These are phyloP conservation scores for Zaprionus vittiger DNA, from an alignment of 1,140 invertebrate species.

Conservation along the genomic window DNA sequence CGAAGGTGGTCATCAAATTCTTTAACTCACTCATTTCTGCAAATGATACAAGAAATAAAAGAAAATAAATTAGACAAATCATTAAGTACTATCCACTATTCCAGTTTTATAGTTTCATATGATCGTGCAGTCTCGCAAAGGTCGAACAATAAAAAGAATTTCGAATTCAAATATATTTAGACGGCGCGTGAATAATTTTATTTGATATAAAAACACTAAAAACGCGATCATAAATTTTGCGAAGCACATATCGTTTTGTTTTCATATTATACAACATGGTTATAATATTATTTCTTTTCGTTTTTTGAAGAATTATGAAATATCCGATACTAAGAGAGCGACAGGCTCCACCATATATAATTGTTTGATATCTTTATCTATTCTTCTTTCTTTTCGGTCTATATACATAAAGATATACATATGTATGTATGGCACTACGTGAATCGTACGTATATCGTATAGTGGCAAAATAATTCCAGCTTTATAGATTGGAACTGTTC, in stretches of 20 bases:
- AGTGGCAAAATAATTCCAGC: slow-evolving; percentile 67
- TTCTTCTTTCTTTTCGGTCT: slow-evolving; percentile 5
- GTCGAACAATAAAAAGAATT: slow-evolving; percentile 44
- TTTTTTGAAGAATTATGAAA: slow-evolving; percentile 41
- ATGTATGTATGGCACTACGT: neutral
- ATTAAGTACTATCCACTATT: neutral
- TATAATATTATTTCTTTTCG: neutral
- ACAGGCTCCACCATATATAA: slow-evolving; percentile 29
- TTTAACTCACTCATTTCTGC: slow-evolving; percentile 75
- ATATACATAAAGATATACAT: slow-evolving; percentile 13
- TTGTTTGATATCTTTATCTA: slow-evolving; percentile 51
- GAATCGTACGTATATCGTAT: slow-evolving; percentile 28
- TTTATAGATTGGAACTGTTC: slow-evolving; percentile 76
- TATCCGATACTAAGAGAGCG: slow-evolving; percentile 20
- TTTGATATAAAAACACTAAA: slow-evolving; percentile 61
- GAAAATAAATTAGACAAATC: slow-evolving; percentile 24
- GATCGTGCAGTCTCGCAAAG: slow-evolving; percentile 22
- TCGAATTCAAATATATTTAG: slow-evolving; percentile 28
- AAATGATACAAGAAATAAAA: slow-evolving; percentile 19
- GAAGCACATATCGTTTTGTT: slow-evolving; percentile 73
- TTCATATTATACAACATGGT: slow-evolving; percentile 62
- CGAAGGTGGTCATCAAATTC: slow-evolving; percentile 77
- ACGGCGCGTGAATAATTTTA: slow-evolving; percentile 63
- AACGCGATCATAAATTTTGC: slow-evolving; percentile 61
- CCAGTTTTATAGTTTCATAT: slow-evolving; percentile 28